A percentile compares a stretch with the other conserved stretches of the same genome.
Evolutionary conservation across 2,888 invertebrate genomes (phyloP).

Genomic region (Boloria euphrosyne): DNA sequence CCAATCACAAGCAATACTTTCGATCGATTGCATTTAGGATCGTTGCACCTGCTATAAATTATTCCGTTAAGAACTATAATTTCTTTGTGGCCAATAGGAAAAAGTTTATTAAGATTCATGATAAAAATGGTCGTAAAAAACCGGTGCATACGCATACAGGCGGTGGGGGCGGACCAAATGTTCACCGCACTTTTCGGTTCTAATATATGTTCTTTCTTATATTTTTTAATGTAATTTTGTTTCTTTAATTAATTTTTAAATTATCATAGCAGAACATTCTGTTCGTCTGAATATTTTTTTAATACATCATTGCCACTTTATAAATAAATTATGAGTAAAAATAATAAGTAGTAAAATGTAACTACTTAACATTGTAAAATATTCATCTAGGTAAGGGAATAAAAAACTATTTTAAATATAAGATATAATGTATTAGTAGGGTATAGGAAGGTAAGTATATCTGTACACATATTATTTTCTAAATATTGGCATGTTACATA

Average conservation of each 20-base stretch:
- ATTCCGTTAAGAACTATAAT: conserved; percentile 66
- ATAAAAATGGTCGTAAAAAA: conserved; percentile 61
- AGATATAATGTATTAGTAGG: no score
- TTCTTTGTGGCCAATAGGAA: conserved; percentile 76
- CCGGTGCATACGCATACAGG: conserved; percentile 54
- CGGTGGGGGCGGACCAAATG: conserved; percentile 71
- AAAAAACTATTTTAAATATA: no score
- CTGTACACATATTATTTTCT: no score
- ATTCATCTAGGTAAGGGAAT: no score
- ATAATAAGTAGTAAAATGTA: background rate
- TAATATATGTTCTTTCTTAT: conserved; percentile 65
- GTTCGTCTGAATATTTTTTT: no score
- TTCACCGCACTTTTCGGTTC: conserved; percentile 57
- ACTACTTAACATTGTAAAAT: no score
- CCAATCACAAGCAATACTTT: conserved; percentile 61
- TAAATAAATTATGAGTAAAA: no score
- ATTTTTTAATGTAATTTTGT: conserved; percentile 35
- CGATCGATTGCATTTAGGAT: conserved; percentile 56
- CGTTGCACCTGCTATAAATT: conserved; percentile 77
- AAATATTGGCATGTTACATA: no score
- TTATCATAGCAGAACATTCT: background rate
- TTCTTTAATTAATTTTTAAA: background rate
- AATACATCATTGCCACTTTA: no score
- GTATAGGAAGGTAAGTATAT: no score
- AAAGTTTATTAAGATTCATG: conserved; percentile 69